Evolutionary conservation across 2,797 vertebrate species (phyloP), one percentile per base, ranked within the genome.

Genomic region (Serranus cabrilla): DNA sequence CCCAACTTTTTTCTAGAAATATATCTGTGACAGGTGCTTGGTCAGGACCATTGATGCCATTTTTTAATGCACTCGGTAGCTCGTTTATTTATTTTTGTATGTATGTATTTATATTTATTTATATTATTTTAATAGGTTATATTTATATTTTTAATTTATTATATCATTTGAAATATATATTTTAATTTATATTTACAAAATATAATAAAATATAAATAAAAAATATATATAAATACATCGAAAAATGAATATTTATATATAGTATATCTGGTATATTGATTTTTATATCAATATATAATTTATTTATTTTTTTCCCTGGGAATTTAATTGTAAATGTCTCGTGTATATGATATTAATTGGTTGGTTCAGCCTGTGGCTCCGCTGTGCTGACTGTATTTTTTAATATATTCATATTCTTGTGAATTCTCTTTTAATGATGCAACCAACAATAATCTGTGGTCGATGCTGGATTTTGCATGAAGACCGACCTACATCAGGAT

Each of bases 381-480:
- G 0, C 16, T n/a, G 23, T 13, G n/a, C 45, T 3, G 7, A 14
- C 4, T n/a, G 2, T 23, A 10, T 4, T 34, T 61, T 27, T 68
- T 55, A 2, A 25, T 13, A 40, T 45, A 52, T 75, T 61, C 3
- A 25, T 18, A 40, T 45, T 52, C 17, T 40, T 13, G 50, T 16
- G 18, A 61, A 42, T 31, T 50, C 11, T 55, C 34, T 3, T n/a
- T 45, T 51, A 14, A 23, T 77, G 27, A 54, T 54, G 25, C 9
- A 31, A 37, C 52, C 10, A 34, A 75, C 27, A 49, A 11, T 45
- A 40, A 37, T 10, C n/a, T 52, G 18, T 66, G 11, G 18, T 74
- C 56, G 9, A 51, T 56, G 59, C 14, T 20, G 18, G 10, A 42
- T 73, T 55, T 43, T 49, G 9, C 39, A 51, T 16, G 18, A 71